Conservation (phyloP, 1,140 invertebrate species). For the Drosophila eugracilis region DNA sequence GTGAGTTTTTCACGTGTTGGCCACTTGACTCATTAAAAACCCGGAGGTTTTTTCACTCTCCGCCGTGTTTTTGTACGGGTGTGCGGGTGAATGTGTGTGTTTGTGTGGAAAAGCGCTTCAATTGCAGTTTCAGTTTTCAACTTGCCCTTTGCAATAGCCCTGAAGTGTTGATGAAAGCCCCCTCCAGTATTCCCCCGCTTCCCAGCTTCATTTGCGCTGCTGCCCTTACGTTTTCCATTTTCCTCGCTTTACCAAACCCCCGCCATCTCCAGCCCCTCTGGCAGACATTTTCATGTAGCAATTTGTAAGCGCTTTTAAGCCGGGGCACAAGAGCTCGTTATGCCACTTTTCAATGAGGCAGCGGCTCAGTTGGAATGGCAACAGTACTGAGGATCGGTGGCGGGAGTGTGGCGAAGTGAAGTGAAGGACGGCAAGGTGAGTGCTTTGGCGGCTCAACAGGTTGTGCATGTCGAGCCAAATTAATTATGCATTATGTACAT, state of each 20-base stretch:
- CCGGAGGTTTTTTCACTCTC: constrained; percentile 27
- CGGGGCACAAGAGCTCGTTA: constrained; percentile 76
- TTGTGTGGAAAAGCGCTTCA: constrained; percentile 67
- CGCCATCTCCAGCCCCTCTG: background rate
- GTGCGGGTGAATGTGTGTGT: constrained; percentile 24
- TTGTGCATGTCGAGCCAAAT: constrained; percentile 77
- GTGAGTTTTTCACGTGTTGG: constrained; percentile 62
- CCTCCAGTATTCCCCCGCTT: background rate
- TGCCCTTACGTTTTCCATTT: constrained; percentile 11
- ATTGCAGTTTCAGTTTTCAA: constrained; percentile 79
- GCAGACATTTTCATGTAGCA: constrained; percentile 69
- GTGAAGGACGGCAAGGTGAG: constrained; percentile 30
- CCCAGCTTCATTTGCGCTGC: constrained; percentile 25
- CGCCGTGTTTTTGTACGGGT: constrained; percentile 19
- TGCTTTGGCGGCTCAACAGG: constrained; percentile 54
- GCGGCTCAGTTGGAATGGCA: constrained; percentile 32
- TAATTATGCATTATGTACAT: constrained; percentile 79
- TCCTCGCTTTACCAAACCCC: background rate
- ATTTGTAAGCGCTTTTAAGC: constrained; percentile 82
- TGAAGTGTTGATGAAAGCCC: constrained; percentile 73
- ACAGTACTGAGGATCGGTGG: background rate
- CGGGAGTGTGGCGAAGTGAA: constrained; percentile 1
- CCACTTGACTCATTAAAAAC: constrained; percentile 81
- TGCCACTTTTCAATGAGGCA: constrained; percentile 77
- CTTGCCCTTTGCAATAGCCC: constrained; percentile 54